Conservation (phyloP, 2,113 vertebrate species). For the Pandion haliaetus region DNA sequence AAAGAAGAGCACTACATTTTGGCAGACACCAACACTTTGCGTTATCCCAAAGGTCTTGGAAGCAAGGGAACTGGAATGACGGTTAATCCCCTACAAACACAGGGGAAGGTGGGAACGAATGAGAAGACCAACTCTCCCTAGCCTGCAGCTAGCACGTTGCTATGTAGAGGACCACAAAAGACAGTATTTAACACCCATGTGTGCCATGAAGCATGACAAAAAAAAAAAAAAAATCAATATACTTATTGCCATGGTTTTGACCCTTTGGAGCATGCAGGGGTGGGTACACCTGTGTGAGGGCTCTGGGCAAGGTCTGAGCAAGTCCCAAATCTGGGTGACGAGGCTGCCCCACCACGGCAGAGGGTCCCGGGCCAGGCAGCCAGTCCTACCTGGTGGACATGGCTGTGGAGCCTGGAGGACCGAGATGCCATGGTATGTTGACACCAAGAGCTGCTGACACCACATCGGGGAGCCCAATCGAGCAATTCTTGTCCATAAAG, state of each 20-base stretch:
- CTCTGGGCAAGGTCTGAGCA: background rate
- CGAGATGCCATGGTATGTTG: accelerated
- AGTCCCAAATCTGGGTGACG: accelerated
- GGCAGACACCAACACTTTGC: background rate
- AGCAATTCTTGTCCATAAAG: background rate
- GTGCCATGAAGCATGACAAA: background rate
- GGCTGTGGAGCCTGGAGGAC: background rate
- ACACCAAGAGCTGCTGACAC: background rate
- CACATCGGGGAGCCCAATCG: accelerated
- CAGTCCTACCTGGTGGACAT: background rate
- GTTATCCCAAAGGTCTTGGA: background rate
- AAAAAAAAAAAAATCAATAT: background rate
- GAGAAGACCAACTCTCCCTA: background rate
- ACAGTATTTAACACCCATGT: background rate
- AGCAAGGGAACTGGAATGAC: background rate
- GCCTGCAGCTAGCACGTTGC: background rate
- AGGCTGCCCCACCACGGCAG: background rate
- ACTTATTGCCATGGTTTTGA: background rate
- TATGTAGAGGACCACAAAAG: background rate
- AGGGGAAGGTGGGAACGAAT: background rate
- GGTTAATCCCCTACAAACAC: background rate
- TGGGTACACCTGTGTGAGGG: accelerated
- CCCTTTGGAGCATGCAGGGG: accelerated
- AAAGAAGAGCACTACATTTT: background rate
- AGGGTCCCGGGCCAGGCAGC: background rate